phyloP scores from a whole-genome alignment of 92 coral and sea anemone genomes.

The Parazoanthus swiftii region DNA sequence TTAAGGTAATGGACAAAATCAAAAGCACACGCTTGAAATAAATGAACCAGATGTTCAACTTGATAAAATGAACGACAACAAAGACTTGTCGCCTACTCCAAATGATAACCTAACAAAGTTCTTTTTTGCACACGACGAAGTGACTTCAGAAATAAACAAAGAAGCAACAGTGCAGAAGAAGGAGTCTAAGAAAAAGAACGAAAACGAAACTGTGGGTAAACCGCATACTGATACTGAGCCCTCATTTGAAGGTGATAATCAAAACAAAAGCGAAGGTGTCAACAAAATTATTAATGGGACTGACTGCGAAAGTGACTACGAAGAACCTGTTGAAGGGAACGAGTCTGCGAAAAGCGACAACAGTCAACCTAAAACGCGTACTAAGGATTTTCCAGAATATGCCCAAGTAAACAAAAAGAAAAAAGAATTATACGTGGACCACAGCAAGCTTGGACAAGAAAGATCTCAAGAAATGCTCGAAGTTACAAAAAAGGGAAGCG shows the following conservation, averaged over 20 bases:
- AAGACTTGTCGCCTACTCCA: not conserved
- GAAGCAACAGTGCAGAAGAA: not conserved
- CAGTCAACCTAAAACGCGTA: not conserved
- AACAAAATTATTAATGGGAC: not conserved
- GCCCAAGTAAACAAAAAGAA: conserved; percentile 20
- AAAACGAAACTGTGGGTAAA: not conserved
- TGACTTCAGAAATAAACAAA: not conserved
- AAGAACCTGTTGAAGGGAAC: not conserved
- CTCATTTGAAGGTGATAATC: not conserved
- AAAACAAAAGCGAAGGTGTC: not conserved
- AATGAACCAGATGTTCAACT: not conserved
- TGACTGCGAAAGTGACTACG: conserved; percentile 20
- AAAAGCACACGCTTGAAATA: not conserved
- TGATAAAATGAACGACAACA: not conserved
- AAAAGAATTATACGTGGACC: not conserved
- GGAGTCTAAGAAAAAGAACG: not conserved
- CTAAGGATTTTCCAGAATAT: not conserved
- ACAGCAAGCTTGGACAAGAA: not conserved
- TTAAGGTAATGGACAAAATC: not conserved
- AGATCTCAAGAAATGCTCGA: not conserved
- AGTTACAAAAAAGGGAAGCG: too few species aligned
- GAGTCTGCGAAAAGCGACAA: not conserved
- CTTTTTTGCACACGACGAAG: not conserved
- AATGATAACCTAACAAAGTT: not conserved
- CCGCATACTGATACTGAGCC: not conserved